Percentiles rank a stretch among this genome's conserved stretches.
phyloP scores from a whole-genome alignment of 2,888 invertebrate genomes.

The Notodonta ziczac region DNA sequence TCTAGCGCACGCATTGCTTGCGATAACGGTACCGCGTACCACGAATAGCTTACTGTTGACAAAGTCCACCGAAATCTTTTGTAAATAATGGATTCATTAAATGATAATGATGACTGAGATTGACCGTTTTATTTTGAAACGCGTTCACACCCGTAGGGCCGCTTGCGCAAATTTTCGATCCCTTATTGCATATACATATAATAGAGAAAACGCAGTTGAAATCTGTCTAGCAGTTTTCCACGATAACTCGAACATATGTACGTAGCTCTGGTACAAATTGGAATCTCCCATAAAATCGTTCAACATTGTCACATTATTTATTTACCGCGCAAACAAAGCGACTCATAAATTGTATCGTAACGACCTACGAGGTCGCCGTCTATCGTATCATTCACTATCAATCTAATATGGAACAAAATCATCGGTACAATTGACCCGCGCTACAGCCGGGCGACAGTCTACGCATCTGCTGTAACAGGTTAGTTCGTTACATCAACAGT shows the following conservation, averaged over 20 bases:
- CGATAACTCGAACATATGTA: too few species aligned
- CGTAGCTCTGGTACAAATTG: too few species aligned
- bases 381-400: conserved; percentile 43
- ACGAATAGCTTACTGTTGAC: conserved; percentile 59
- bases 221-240: too few species aligned
- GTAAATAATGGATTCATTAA: conserved; percentile 80
- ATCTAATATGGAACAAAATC: conserved; percentile 31
- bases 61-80: conserved; percentile 80
- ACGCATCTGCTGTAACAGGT: conserved; percentile 62
- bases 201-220: too few species aligned
- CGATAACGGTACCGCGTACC: conserved; percentile 38
- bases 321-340: neutral
- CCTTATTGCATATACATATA: too few species aligned
- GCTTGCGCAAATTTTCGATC: too few species aligned
- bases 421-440: conserved; percentile 52
- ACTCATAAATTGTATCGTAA: neutral
- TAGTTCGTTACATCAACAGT: conserved; percentile 73
- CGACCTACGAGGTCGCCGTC: conserved; percentile 32
- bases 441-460: conserved; percentile 33
- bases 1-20: conserved; percentile 49
- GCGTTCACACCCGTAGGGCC: too few species aligned
- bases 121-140: conserved; percentile 38
- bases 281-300: neutral
- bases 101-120: conserved; percentile 71
- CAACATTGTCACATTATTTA: neutral